phyloP scores from a whole-genome alignment of 2,797 vertebrate species.

The Merluccius polli region DNA sequence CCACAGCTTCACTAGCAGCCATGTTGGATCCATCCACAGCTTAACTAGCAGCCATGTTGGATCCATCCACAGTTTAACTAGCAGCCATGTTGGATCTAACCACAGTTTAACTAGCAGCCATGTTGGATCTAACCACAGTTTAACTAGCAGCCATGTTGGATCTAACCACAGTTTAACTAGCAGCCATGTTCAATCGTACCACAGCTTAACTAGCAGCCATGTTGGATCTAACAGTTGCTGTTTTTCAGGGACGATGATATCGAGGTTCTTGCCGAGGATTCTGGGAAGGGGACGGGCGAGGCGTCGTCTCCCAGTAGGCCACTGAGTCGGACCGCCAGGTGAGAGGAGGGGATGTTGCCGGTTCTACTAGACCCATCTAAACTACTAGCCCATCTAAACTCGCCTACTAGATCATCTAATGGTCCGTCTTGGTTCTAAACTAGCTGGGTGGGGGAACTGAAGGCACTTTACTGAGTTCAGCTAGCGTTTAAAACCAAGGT shows the following conservation, averaged over 20 bases:
- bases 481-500: no score
- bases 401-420: no score
- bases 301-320: slow-evolving; percentile 75
- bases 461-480: no score
- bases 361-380: neutral
- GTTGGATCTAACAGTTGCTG: neutral
- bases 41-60: neutral
- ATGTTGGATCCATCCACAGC: no score
- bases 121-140: neutral
- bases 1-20: neutral
- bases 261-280: slow-evolving; percentile 89
- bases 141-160: neutral
- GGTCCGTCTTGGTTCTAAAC: no score
- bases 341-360: slow-evolving; percentile 13
- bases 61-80: neutral
- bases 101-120: neutral
- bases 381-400: neutral
- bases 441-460: no score
- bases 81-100: neutral
- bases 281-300: slow-evolving; percentile 79
- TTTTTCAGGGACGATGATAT: slow-evolving; percentile 92
- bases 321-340: slow-evolving; percentile 78
- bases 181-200: neutral
- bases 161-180: neutral
- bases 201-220: neutral